Conservation (phyloP, 2,113 vertebrate species). For the Gyps fulvus region DNA sequence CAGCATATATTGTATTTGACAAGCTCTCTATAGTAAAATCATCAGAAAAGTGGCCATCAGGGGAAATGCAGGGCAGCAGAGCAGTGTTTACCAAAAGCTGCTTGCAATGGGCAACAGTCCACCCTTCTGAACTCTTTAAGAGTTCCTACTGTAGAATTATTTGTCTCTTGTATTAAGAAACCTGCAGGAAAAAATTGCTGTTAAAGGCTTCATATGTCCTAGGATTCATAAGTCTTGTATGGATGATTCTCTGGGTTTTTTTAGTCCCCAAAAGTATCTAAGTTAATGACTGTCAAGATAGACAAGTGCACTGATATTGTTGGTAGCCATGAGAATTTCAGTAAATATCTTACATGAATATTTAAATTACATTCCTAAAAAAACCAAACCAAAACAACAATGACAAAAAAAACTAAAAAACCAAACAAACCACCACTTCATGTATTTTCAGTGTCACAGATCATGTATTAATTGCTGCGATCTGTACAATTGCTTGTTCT, state of each 20-base stretch:
- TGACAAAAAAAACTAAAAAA: neutral
- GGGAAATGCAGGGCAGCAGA: neutral
- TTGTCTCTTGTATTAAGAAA: neutral
- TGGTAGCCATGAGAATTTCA: neutral
- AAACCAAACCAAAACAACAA: neutral
- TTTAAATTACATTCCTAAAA: neutral
- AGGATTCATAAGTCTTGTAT: neutral
- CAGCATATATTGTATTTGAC: neutral
- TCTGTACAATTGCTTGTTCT: neutral
- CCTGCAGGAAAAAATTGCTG: neutral
- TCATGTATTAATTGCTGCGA: neutral
- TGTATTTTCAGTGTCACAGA: neutral
- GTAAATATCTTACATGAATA: neutral
- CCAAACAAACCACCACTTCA: neutral
- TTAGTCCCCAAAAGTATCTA: neutral
- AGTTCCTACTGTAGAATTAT: neutral
- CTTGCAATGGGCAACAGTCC: neutral
- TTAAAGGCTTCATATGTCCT: neutral
- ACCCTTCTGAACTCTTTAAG: neutral
- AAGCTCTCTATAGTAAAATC: neutral
- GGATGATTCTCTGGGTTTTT: neutral
- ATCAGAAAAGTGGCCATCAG: neutral
- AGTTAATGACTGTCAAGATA: neutral
- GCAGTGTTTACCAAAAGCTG: neutral
- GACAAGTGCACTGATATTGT: neutral